A percentile compares a stretch with the other conserved stretches of the same genome.
phyloP scores from a whole-genome alignment of 1,140 invertebrate genomes.

The Daktulosphaira vitifoliae region DNA sequence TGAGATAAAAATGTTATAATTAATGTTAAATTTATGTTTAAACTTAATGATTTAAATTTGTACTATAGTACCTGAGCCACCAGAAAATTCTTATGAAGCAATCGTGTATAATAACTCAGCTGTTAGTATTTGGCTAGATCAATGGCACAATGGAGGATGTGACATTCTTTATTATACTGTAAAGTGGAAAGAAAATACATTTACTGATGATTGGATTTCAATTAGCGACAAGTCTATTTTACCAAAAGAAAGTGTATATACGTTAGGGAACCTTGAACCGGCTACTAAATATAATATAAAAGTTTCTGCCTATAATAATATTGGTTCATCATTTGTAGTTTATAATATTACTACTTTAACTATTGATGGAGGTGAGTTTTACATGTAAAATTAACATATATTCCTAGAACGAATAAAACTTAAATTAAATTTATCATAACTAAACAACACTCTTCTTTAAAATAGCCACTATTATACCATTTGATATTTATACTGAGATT shows the following conservation, averaged over 20 bases:
- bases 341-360: constrained; percentile 79
- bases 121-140: constrained; percentile 76
- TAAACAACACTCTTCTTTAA: too few species aligned
- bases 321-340: constrained; percentile 75
- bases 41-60: constrained; percentile 11
- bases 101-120: constrained; percentile 80
- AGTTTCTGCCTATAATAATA: constrained; percentile 85
- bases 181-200: constrained; percentile 57
- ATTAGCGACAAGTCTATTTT: constrained; percentile 63
- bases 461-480: constrained; percentile 18
- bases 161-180: constrained; percentile 79
- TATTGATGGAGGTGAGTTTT: constrained; percentile 54
- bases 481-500: constrained; percentile 19
- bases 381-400: neutral
- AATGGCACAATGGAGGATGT: constrained; percentile 83
- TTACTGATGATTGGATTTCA: constrained; percentile 53
- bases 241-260: constrained; percentile 65
- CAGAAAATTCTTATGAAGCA: constrained; percentile 65
- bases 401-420: neutral
- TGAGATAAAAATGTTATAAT: too few species aligned
- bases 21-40: too few species aligned
- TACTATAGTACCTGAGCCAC: constrained; percentile 59
- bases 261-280: constrained; percentile 67
- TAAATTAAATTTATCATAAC: neutral
- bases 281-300: constrained; percentile 79